Evolutionary conservation across 2,113 vertebrate genomes (phyloP).

Genomic region (Paralichthys olivaceus): DNA sequence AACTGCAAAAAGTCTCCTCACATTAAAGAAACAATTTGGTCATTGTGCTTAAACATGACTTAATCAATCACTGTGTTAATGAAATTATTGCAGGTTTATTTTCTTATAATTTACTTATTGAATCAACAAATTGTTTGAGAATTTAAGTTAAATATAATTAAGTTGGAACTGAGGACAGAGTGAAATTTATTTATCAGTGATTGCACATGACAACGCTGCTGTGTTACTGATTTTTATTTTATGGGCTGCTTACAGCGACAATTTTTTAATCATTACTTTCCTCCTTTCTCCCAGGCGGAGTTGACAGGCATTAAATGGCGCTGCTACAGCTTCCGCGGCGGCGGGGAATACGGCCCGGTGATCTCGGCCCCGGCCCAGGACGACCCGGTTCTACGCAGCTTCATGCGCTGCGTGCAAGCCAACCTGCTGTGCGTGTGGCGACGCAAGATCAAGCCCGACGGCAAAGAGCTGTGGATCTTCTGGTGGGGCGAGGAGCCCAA

Average conservation of each 20-base stretch:
- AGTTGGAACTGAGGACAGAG: background rate
- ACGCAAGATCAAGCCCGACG: slow-evolving; percentile 91
- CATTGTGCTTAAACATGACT: background rate
- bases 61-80: background rate
- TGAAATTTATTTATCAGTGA: background rate
- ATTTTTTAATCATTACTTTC: background rate
- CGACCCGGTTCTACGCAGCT: slow-evolving; percentile 96
- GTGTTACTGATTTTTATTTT: background rate
- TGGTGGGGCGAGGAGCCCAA: slow-evolving; percentile 99
- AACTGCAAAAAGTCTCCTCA: background rate
- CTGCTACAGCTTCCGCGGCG: slow-evolving; percentile 94
- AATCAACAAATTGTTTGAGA: slow-evolving; percentile 18
- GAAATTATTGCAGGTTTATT: slow-evolving; percentile 6
- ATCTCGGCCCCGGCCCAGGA: slow-evolving; percentile 98
- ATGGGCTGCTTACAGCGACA: slow-evolving; percentile 3
- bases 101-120: background rate
- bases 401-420: slow-evolving; percentile 96
- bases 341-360: slow-evolving; percentile 96
- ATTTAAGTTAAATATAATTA: slow-evolving; percentile 7
- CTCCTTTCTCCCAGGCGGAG: slow-evolving; percentile 85
- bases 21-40: background rate
- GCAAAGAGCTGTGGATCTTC: slow-evolving; percentile 98
- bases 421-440: slow-evolving; percentile 98
- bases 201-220: slow-evolving; percentile 3
- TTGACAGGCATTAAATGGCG: slow-evolving; percentile 99